phyloP scores from a whole-genome alignment of 2,113 vertebrate genomes.

The Microtus ochrogaster region DNA sequence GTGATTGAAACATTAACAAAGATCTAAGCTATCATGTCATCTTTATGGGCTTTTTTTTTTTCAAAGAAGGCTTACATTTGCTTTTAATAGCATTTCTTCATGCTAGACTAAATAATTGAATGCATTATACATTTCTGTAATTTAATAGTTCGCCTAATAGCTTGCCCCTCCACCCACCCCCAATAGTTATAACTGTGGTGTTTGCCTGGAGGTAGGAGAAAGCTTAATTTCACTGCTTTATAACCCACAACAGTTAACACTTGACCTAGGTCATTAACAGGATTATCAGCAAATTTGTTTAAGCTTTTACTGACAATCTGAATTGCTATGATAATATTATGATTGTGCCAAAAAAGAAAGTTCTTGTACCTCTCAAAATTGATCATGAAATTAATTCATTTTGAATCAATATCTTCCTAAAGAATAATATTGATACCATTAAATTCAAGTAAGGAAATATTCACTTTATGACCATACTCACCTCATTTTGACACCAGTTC shows the following conservation, averaged over 20 bases:
- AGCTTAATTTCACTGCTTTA: conserved; percentile 90
- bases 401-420: conserved; percentile 78
- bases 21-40: conserved; percentile 68
- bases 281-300: conserved; percentile 93
- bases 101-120: conserved; percentile 75
- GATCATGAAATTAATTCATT: conserved; percentile 88
- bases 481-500: conserved; percentile 59
- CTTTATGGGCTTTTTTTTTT: conserved; percentile 35
- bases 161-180: neutral
- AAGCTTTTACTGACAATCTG: conserved; percentile 92
- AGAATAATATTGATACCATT: conserved; percentile 78
- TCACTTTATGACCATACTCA: conserved; percentile 72
- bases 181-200: conserved; percentile 80
- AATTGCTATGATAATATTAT: conserved; percentile 92
- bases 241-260: conserved; percentile 92
- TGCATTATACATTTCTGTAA: conserved; percentile 79
- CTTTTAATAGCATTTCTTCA: conserved; percentile 75
- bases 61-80: conserved; percentile 56
- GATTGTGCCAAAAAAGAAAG: conserved; percentile 88
- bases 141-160: conserved; percentile 85
- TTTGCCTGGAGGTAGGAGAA: conserved; percentile 87
- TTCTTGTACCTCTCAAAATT: conserved; percentile 87
- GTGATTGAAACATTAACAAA: conserved; percentile 53
- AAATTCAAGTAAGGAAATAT: conserved; percentile 70
- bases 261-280: conserved; percentile 93